Percentiles rank a stretch among this genome's conserved stretches.
phyloP scores from a whole-genome alignment of 2,888 invertebrate genomes.

The Scrobipalpa atriplicella region DNA sequence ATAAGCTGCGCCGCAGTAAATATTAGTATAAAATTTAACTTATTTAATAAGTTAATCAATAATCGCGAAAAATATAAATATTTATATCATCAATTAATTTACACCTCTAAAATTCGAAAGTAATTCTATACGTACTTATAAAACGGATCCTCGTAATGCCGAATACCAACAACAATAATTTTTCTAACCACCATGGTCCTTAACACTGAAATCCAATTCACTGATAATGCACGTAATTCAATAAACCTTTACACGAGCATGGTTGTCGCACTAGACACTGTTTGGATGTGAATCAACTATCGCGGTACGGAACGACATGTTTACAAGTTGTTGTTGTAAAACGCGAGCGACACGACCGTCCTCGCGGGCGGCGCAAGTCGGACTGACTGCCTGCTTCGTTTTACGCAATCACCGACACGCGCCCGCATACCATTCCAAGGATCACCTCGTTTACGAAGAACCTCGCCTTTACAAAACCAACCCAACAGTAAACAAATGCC shows the following conservation, averaged over 20 bases:
- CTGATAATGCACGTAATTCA: conserved; percentile 53
- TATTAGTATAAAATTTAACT: no score
- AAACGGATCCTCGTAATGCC: conserved; percentile 76
- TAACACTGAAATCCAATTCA: conserved; percentile 55
- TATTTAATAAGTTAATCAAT: no score
- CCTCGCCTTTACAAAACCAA: conserved; percentile 56
- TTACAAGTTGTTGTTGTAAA: conserved; percentile 39
- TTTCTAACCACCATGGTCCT: conserved; percentile 74
- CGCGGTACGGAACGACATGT: conserved; percentile 55
- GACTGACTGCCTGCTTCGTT: conserved; percentile 18
- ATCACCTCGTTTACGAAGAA: conserved; percentile 74
- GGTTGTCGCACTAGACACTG: conserved; percentile 53
- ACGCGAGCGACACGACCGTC: conserved; percentile 41
- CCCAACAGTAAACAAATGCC: conserved; percentile 65
- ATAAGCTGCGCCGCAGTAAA: no score
- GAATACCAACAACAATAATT: conserved; percentile 74
- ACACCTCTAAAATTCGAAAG: neutral
- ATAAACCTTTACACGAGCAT: conserved; percentile 61
- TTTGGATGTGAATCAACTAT: conserved; percentile 56
- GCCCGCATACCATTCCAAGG: conserved; percentile 72
- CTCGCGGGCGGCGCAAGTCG: conserved; percentile 37
- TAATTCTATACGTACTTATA: conserved; percentile 67
- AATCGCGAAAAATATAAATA: no score
- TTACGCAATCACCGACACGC: conserved; percentile 49
- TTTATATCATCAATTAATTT: no score